Conservation (phyloP, 2,888 invertebrate genomes). For the Meganola albula region DNA sequence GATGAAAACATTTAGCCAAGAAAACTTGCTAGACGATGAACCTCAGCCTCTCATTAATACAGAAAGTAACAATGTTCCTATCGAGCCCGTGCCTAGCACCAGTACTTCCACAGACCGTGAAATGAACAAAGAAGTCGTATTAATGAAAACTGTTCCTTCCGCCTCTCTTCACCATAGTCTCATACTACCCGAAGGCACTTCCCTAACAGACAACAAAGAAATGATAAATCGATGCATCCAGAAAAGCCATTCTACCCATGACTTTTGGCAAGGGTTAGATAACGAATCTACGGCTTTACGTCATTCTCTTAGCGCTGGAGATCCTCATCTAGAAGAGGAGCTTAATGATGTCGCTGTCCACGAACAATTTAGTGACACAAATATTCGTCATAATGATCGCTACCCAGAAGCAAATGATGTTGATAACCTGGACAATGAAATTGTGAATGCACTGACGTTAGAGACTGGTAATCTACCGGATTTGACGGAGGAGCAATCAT, state of each 20-base stretch:
- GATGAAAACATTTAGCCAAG: conserved; percentile 44
- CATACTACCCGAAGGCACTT: conserved; percentile 29
- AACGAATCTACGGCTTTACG: conserved; percentile 27
- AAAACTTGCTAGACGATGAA: conserved; percentile 31
- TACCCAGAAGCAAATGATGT: conserved; percentile 63
- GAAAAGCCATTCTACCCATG: conserved; percentile 48
- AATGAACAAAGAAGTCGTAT: conserved; percentile 26
- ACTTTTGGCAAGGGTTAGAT: conserved; percentile 32
- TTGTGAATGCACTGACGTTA: conserved; percentile 56
- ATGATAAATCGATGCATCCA: conserved; percentile 39
- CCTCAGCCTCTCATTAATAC: not conserved
- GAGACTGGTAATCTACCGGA: conserved; percentile 61
- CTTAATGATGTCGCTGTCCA: conserved; percentile 18
- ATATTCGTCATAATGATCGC: conserved; percentile 63
- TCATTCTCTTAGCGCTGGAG: conserved; percentile 36
- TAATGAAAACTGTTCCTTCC: conserved; percentile 19
- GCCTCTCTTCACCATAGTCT: conserved; percentile 48
- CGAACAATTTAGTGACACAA: conserved; percentile 52
- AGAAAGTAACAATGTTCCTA: not conserved
- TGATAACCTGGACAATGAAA: conserved; percentile 57
- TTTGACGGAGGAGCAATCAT: conserved; percentile 59
- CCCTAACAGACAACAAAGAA: conserved; percentile 37
- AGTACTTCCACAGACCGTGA: not conserved
- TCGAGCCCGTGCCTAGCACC: conserved; percentile 35
- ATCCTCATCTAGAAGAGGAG: conserved; percentile 34